Base-by-base conservation (phyloP, 2,113 vertebrate genomes). In the Dermatemys mawii region DNA sequence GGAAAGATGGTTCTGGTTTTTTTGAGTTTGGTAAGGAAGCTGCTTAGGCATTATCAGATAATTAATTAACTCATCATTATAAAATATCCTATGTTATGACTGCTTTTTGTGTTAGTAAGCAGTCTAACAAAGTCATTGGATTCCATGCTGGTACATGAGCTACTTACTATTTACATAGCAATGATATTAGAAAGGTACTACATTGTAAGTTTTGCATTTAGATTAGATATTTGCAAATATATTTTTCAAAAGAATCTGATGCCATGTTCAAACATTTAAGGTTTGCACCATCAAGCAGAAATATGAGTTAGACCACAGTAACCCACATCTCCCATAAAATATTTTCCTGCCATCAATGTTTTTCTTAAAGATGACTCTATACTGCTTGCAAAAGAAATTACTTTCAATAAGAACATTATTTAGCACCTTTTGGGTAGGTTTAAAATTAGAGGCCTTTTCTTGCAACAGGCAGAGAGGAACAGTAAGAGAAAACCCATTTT, bases 251-350 rank as follows among this genome's bases (percentile, higher is more conserved):
- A 94, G 87, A 19, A 76, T 82, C 93, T 88, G 35, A 8, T 94
- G 84, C 95, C 86, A 86, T 73, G 19, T 49, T 93, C 84, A 22
- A 46, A 75, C 88, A 1, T 63, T 94, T 85, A 78, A 84, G 80
- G 93, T 96, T 94, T 29, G 46, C 96, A 82, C 80, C 63, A 55
- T 87, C 90, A 83, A 94, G 87, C 79, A 91, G 84, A 75, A 97
- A 95, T 93, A 93, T 0, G 63, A 93, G 84, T 80, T 4, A 82
- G 93, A 86, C 92, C 92, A 63, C 81, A 88, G 88, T 2, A 87
- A 54, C 82, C 11, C 91, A 78, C 35, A 3, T 80, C 88, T 95
- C 85, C 86, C 86, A 78, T 81, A 86, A 88, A 22, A 86, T 60
- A 7, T 29, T 86, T 94, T 41, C 80, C 80, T 90, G 54, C 3